Base-by-base conservation (phyloP, 2,113 vertebrate genomes). In the Macrotis lagotis region DNA sequence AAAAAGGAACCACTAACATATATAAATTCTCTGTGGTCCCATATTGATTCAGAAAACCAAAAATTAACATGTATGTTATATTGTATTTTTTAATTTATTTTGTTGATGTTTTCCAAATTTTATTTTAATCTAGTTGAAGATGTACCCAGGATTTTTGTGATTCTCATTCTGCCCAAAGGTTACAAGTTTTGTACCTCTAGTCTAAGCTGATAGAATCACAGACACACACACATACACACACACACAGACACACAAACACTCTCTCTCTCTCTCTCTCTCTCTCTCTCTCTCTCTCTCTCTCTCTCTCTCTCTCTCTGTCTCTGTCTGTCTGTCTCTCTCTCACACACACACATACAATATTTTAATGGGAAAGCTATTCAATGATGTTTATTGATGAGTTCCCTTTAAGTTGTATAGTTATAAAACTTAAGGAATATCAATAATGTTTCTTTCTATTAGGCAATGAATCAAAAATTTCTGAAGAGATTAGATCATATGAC, bases 371-470 rank as follows among this genome's bases (percentile, higher is more conserved):
- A n/a, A 52, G 90, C 55, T 88, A 89, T 90, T 93, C 93, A 51
- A n/a, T 22, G 22, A 55, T 94, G 49, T 51, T 90, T 48, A 6
- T 0, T 51, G 25, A 14, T 25, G 19, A 24, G 59, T 44, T 93
- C 50, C 94, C 92, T 52, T 44, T 44, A 53, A 59, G 37, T n/a
- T n/a, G 92, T 53, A 90, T 2, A 4, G 1, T 9, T 90, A 5
- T 26, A 48, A 52, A 92, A 88, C 55, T 8, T 83, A 92, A 95
- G 52, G 90, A 91, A 95, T 94, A 92, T 89, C 94, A 94, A 95
- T 50, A 31, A 95, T 14, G 24, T 89, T 48, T 37, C 19, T 83
- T 92, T 48, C 91, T 47, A 50, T 55, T 66, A 89, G 93, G 50
- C 50, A 94, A 8, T 24, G 16, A 91, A 0, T 95, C 94, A 94